A percentile compares a stretch with the other conserved stretches of the same genome.
Conservation (phyloP, 1,140 invertebrate species). For the Magallana ariakensis region DNA sequence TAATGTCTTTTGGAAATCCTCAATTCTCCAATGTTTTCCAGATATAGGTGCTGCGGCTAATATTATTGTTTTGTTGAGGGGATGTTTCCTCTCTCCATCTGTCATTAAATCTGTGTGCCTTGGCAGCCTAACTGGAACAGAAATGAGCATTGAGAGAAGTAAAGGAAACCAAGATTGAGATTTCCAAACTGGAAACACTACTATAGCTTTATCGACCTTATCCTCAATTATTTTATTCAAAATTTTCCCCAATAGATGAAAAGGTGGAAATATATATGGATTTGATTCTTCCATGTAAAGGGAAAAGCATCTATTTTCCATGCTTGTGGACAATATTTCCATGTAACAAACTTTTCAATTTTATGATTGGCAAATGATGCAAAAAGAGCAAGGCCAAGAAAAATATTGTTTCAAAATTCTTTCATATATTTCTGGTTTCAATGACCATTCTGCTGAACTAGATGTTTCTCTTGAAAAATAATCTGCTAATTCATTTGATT, state of each 20-base stretch:
- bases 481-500: slow-evolving; percentile 59
- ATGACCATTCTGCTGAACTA: slow-evolving; percentile 55
- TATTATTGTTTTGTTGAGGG: too few species aligned
- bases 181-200: slow-evolving; percentile 42
- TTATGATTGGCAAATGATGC: too few species aligned
- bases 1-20: slow-evolving; percentile 17
- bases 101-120: not conserved
- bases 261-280: too few species aligned
- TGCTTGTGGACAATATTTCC: too few species aligned
- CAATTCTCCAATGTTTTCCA: too few species aligned
- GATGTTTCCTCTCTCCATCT: too few species aligned
- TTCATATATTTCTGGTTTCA: slow-evolving; percentile 50
- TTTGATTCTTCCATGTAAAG: too few species aligned
- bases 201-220: slow-evolving; percentile 44
- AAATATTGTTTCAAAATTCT: slow-evolving; percentile 50
- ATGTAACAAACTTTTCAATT: too few species aligned
- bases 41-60: too few species aligned
- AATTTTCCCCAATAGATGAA: slow-evolving; percentile 49
- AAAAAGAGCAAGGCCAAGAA: slow-evolving; percentile 35
- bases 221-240: slow-evolving; percentile 50
- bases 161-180: slow-evolving; percentile 21
- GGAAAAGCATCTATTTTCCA: too few species aligned
- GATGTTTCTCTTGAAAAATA: slow-evolving; percentile 48
- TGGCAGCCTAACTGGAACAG: slow-evolving; percentile 49
- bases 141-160: slow-evolving; percentile 31